Conservation (phyloP, 2,113 vertebrate species). For the Atlantisia rogersi region DNA sequence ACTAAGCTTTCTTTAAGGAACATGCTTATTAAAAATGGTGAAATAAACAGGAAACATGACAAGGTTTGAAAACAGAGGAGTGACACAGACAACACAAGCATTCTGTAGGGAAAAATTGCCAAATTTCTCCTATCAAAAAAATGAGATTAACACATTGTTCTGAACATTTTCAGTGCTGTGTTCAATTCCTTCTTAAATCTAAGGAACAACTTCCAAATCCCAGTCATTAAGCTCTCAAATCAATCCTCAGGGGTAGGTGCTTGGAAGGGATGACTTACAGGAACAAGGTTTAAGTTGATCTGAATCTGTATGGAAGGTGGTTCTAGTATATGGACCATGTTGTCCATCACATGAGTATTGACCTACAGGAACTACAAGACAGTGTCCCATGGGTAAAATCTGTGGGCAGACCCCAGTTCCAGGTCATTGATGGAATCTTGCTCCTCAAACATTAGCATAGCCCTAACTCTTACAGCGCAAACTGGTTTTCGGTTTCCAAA, state of each 20-base stretch:
- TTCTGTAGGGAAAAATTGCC: neutral
- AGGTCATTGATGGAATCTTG: neutral
- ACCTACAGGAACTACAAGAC: neutral
- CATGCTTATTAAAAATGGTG: accelerated
- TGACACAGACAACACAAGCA: neutral
- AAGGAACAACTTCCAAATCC: neutral
- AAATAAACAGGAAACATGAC: neutral
- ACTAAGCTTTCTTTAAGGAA: neutral
- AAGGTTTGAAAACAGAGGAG: neutral
- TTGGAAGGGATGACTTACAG: neutral
- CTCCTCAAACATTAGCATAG: neutral
- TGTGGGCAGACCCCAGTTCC: neutral
- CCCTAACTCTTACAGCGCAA: neutral
- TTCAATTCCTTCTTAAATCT: neutral
- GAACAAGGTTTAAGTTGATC: neutral
- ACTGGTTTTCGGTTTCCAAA: neutral
- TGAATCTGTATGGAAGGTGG: neutral
- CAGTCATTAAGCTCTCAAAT: neutral
- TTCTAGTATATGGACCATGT: neutral
- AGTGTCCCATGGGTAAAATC: neutral
- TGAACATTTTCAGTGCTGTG: neutral
- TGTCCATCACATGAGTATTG: neutral
- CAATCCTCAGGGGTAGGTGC: neutral
- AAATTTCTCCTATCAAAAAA: neutral
- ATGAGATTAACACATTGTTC: neutral